phyloP scores from a whole-genome alignment of 1,140 invertebrate genomes.

The Copidosoma floridanum region DNA sequence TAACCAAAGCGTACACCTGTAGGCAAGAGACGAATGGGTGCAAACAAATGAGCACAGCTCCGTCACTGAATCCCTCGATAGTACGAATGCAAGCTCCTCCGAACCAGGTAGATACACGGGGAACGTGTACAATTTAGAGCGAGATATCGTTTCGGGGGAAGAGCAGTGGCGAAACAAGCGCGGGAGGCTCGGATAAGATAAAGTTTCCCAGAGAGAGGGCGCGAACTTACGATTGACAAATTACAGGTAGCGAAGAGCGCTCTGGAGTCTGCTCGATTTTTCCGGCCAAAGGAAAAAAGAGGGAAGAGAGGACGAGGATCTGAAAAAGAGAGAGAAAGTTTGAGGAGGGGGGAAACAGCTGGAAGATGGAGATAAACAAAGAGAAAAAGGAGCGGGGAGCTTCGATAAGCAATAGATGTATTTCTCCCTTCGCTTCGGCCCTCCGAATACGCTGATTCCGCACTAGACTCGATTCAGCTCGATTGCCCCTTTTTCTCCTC shows the following conservation, averaged over 20 bases:
- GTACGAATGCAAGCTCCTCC: too few relatives aligned
- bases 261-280: constrained; percentile 11
- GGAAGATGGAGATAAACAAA: constrained; percentile 7
- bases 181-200: constrained; percentile 1
- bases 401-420: constrained; percentile 47
- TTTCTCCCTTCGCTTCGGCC: constrained; percentile 32
- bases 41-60: too few relatives aligned
- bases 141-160: too few relatives aligned
- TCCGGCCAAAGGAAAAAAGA: neutral
- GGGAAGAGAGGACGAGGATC: too few relatives aligned
- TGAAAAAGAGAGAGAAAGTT: neutral
- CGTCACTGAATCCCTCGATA: too few relatives aligned
- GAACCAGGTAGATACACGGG: too few relatives aligned
- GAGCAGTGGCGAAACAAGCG: too few relatives aligned
- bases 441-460: constrained; percentile 44
- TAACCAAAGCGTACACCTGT: too few relatives aligned
- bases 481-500: constrained; percentile 29
- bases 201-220: neutral
- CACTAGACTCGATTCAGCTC: constrained; percentile 39
- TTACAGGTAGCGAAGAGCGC: neutral
- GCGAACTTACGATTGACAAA: constrained; percentile 3
- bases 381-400: constrained; percentile 22
- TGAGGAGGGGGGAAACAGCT: neutral
- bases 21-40: too few relatives aligned
- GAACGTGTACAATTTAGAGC: neutral